Evolutionary conservation across 2,888 invertebrate genomes (phyloP), one percentile per base, ranked within the genome.

Genomic region (Parascotia fuliginaria): DNA sequence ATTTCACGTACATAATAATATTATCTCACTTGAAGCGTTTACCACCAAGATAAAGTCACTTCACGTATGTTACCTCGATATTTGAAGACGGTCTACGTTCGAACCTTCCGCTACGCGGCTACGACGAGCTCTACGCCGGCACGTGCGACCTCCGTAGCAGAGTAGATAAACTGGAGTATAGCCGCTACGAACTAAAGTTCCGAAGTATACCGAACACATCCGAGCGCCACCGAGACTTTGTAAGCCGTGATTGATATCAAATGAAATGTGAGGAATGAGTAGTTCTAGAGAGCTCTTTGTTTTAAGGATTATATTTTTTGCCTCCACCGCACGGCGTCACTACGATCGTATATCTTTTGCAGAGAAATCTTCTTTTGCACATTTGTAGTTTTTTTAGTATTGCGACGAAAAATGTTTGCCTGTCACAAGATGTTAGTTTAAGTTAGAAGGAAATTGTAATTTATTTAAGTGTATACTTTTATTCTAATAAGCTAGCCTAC

Each of bases 211-310:
- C 90, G 91, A 90, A 47, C 50, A 34, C 49, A 27, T 45, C 86
- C 91, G 91, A 89, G 52, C 59, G 46, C 54, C 42, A 50, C 83
- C 87, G 87, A 88, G 77, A 78, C 77, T 79, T 75, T 78, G 81
- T 86, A 85, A 85, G 85, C 85, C 74, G 89, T 90, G 91, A 92
- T 92, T 91, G 91, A 92, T 90, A 90, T 89, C 83, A 90, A 91
- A 92, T 90, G 89, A 89, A 89, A 91, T 90, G 89, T 89, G 84
- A 89, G 84, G 82, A 89, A 89, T 87, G 87, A 87, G 83, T 89
- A 90, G 89, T 88, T 87, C 77, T 73, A 73, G 75, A 75, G 77
- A 77, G 82, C 80, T 80, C 89, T 89, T 90, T 90, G 89, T 92
- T 89, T 88, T 77, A 83, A 84, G 83, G 83, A 86, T 87, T 85